Evolutionary conservation across 2,888 invertebrate species (phyloP), one percentile per base, ranked within the genome.

Genomic region (Plutella xylostella): DNA sequence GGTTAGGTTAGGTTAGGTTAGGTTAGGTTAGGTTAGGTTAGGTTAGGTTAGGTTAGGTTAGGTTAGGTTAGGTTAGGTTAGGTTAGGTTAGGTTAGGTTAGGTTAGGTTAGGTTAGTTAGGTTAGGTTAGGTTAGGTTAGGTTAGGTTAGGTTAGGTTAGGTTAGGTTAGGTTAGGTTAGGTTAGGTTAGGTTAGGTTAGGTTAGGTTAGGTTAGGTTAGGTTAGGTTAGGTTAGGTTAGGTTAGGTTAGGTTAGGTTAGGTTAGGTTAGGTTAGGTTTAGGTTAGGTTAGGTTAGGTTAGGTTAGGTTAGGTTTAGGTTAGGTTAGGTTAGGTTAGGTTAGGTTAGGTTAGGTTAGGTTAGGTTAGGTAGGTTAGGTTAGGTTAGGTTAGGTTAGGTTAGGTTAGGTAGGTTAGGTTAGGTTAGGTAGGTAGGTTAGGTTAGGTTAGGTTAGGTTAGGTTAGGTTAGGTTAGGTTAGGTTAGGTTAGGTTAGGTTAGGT

Each of bases 351-450:
- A 53, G 55, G 54, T 55, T 53, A 55, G 55, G 53, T 53, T 55
- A 53, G 54, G n/a, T n/a, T n/a, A n/a, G n/a, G n/a, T n/a, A n/a
- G n/a, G n/a, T n/a, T n/a, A n/a, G n/a, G n/a, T n/a, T 55, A 52
- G 55, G 53, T 55, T 53, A 55, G 56, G 58, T 56, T 54, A 54
- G 54, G 53, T 55, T 55, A 54, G 55, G 54, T 55, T 54, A 56
- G 54, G 54, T 53, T 56, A 54, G 56, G 54, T 54, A 18, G 41
- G n/a, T n/a, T n/a, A n/a, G n/a, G n/a, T n/a, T n/a, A n/a, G n/a
- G n/a, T n/a, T n/a, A n/a, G n/a, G n/a, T n/a, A n/a, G n/a, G n/a
- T 42, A 42, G 42, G 42, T 42, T 42, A 42, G 42, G 42, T 42
- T 55, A 54, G 56, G 54, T 56, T 56, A 48, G 50, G 52, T 56